These are phyloP conservation scores for Australoheros facetus DNA, from an alignment of 2,797 vertebrate genomes.

Conservation along the genomic window DNA sequence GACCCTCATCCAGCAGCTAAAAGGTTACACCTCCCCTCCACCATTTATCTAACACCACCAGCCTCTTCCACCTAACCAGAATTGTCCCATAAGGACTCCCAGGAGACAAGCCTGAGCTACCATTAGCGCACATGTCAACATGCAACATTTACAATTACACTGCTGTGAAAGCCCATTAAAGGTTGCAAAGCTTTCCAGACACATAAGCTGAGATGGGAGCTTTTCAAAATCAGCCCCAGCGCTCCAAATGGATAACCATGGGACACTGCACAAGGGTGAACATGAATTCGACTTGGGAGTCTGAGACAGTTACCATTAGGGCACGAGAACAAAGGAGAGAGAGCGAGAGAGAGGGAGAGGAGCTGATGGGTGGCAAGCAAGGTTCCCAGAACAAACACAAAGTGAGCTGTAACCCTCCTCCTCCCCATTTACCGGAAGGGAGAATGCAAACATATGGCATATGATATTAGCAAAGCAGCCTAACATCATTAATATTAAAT, in stretches of 20 bases:
- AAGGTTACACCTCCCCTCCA: constrained; percentile 55
- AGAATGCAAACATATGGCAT: constrained; percentile 31
- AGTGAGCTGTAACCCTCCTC: constrained; percentile 37
- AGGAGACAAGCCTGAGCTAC: constrained; percentile 42
- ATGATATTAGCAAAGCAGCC: constrained; percentile 50
- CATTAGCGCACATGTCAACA: constrained; percentile 75
- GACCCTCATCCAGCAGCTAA: constrained; percentile 67
- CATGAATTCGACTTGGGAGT: constrained; percentile 53
- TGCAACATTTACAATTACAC: constrained; percentile 72
- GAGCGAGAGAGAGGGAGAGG: constrained; percentile 3
- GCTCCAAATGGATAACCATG: constrained; percentile 37
- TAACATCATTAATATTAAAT: constrained; percentile 4
- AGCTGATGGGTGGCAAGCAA: constrained; percentile 47
- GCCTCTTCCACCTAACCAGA: constrained; percentile 38
- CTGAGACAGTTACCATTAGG: constrained; percentile 55
- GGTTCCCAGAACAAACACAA: constrained; percentile 50
- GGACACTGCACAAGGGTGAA: constrained; percentile 37
- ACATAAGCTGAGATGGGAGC: constrained; percentile 43
- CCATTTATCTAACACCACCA: constrained; percentile 54
- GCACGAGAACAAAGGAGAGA: constrained; percentile 42
- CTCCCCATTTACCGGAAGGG: constrained; percentile 37
- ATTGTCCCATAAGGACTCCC: constrained; percentile 51
- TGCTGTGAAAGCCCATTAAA: constrained; percentile 71
- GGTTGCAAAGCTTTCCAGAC: constrained; percentile 42
- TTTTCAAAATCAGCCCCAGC: constrained; percentile 38